These are phyloP conservation scores for Phytoseiulus persimilis DNA, from an alignment of 2,888 invertebrate genomes.

Conservation along the genomic window DNA sequence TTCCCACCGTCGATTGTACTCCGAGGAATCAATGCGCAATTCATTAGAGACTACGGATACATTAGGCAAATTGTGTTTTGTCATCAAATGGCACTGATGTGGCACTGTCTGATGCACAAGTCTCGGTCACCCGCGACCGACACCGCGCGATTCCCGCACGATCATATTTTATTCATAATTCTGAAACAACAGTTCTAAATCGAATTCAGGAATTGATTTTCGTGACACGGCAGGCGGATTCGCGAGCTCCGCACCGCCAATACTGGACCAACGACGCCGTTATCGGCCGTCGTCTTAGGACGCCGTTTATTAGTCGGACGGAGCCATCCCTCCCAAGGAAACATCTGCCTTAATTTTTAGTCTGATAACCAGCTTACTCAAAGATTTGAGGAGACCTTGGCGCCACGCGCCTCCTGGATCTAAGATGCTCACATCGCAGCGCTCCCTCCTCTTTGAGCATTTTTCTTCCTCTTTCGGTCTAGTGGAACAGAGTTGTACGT, in stretches of 20 bases:
- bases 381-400: neutral
- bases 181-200: no score
- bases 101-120: neutral
- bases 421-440: neutral
- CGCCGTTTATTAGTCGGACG: neutral
- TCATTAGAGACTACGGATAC: neutral
- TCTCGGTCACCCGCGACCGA: no score
- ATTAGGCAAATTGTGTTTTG: slow-evolving; percentile 5
- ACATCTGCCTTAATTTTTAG: neutral
- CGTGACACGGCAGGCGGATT: no score
- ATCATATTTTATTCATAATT: no score
- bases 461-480: neutral
- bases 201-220: no score
- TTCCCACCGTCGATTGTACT: neutral
- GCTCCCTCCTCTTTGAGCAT: neutral
- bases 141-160: no score
- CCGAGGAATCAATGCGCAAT: neutral
- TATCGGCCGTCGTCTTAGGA: neutral
- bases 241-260: neutral
- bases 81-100: neutral
- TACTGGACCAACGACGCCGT: neutral
- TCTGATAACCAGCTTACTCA: neutral
- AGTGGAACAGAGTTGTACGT: neutral
- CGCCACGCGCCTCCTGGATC: neutral
- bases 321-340: neutral